Base-by-base conservation (phyloP, 2,797 vertebrate genomes). In the Sebastes glaucus region DNA sequence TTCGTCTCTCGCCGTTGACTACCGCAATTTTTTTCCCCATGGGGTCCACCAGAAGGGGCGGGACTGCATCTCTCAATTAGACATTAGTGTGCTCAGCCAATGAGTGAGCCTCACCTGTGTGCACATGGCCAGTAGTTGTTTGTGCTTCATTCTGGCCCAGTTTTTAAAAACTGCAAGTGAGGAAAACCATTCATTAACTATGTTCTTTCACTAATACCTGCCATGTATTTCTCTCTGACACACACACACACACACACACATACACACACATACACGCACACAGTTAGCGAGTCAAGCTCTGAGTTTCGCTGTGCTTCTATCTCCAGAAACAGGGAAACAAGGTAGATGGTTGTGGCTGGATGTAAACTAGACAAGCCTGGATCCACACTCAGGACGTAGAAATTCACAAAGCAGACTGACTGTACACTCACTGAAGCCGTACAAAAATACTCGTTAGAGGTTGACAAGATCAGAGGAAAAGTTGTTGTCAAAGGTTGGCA, bases 231-330 rank as follows among this genome's bases (percentile, higher is more conserved):
- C 10, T 76, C 22, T 57, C 68, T 28, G 23, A 60, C 32, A 52
- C 55, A 67, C 62, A 32, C 71, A n/a, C 65, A n/a, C 73, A 72
- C 80, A 56, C 66, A 60, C n/a, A 60, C 42, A 76, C 23, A 62
- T 27, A 72, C 38, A 72, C 82, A 61, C 70, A 64, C 77, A 77
- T 65, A 11, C 74, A 74, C 78, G 78, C n/a, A 60, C 42, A 74
- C 27, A 63, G 33, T 78, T 27, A 75, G 35, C 42, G 2, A 80
- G 59, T 80, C 69, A 27, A 57, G 53, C 78, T 67, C 74, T 69
- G 38, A 85, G 80, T 74, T 74, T 81, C 35, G 38, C 78, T 91
- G 85, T 85, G 87, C 87, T 90, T 92, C 85, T 66, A 25, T 82
- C 65, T 80, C 80, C 78, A 61, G 72, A 76, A 86, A 83, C 32